Conservation (phyloP, 2,797 vertebrate genomes). For the Neosalanx taihuensis region DNA sequence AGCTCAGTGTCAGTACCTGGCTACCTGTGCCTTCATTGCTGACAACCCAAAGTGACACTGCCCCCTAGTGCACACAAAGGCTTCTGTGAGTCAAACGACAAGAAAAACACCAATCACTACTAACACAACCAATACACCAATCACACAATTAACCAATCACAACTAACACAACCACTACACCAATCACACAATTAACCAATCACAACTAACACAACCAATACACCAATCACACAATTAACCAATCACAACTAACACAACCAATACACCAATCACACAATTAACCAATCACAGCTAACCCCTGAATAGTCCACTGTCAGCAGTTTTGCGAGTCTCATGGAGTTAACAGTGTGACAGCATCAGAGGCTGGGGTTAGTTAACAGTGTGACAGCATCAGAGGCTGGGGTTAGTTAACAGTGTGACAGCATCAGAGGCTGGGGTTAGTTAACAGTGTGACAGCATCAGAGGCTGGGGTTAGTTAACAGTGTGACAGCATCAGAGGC, state of each 20-base stretch:
- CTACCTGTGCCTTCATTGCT: not conserved
- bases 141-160: not conserved
- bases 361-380: too few species aligned
- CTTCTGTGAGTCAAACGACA: too few species aligned
- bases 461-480: too few species aligned
- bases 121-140: conserved; percentile 7
- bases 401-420: too few species aligned
- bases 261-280: not conserved
- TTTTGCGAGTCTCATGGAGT: too few species aligned
- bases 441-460: too few species aligned
- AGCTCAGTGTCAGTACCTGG: not conserved
- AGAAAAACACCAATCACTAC: not conserved
- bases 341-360: not conserved
- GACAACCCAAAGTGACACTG: not conserved
- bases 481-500: too few species aligned
- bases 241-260: conserved; percentile 1
- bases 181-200: not conserved
- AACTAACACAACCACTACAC: conserved; percentile 1
- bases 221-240: not conserved
- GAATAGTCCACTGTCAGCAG: too few species aligned
- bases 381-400: too few species aligned
- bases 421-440: too few species aligned
- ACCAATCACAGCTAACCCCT: not conserved
- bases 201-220: conserved; percentile 5
- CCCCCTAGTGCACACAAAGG: conserved; percentile 21